A percentile compares a stretch with the other conserved stretches of the same genome.
Evolutionary conservation across 2,113 vertebrate species (phyloP).

Genomic region (Toxotes chatareus): DNA sequence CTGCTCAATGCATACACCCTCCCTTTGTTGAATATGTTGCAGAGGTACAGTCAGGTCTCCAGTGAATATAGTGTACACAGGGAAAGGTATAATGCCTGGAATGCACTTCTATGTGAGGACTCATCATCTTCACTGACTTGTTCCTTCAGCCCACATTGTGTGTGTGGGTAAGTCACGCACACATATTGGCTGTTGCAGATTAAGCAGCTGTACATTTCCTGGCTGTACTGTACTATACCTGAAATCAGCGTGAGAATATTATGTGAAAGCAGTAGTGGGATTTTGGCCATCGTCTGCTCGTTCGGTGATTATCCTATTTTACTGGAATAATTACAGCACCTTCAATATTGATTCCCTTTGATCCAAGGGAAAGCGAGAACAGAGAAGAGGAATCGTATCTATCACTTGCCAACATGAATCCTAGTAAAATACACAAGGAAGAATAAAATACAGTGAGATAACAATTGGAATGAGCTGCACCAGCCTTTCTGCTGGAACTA

Average conservation of each 20-base stretch:
- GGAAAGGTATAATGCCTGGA: conserved; percentile 6
- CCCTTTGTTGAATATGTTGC: not conserved
- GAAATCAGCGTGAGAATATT: conserved; percentile 2
- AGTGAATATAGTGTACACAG: not conserved
- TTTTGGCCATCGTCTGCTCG: not conserved
- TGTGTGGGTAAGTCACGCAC: conserved; percentile 41
- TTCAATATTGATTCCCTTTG: conserved; percentile 15
- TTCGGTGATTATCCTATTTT: conserved; percentile 23
- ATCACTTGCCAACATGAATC: conserved; percentile 13
- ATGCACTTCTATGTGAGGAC: conserved; percentile 15
- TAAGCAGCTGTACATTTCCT: conserved; percentile 9
- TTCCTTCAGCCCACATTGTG: conserved; percentile 50
- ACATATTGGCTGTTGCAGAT: conserved; percentile 20
- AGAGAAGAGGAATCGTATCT: conserved; percentile 7
- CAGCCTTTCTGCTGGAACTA: not conserved
- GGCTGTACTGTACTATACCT: not conserved
- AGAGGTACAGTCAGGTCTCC: not conserved
- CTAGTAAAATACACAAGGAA: conserved; percentile 13
- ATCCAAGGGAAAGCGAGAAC: conserved; percentile 15
- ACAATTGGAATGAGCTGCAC: not conserved
- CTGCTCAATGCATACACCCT: not conserved
- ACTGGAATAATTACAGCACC: not conserved
- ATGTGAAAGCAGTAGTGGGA: conserved; percentile 5
- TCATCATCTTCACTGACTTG: conserved; percentile 42
- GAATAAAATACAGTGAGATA: not conserved